phyloP scores from a whole-genome alignment of 1,140 invertebrate genomes.

The Pectinophora gossypiella region DNA sequence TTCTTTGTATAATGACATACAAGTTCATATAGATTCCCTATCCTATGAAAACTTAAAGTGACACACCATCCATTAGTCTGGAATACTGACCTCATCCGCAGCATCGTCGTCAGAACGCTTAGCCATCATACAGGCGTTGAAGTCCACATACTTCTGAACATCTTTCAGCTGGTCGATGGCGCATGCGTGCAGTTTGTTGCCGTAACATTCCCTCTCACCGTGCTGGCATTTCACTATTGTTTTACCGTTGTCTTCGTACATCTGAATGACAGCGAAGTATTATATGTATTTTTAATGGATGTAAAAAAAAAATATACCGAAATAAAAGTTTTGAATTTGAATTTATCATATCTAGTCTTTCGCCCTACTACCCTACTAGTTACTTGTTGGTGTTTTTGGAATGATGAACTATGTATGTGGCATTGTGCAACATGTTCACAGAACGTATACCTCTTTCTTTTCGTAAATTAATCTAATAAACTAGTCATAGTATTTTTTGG shows the following conservation, averaged over 20 bases:
- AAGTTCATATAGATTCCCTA: too few species aligned
- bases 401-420: background rate
- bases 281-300: background rate
- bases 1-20: too few species aligned
- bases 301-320: background rate
- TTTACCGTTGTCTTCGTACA: background rate
- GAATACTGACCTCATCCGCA: background rate
- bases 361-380: background rate
- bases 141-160: background rate
- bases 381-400: background rate
- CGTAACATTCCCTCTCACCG: background rate
- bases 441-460: background rate
- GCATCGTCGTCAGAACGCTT: background rate
- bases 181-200: background rate
- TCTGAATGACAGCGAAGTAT: background rate
- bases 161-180: background rate
- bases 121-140: background rate
- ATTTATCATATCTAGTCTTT: background rate
- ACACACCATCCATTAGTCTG: too few species aligned
- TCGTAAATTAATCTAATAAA: too few species aligned
- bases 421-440: background rate
- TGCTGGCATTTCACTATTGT: background rate
- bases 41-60: too few species aligned
- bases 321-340: background rate
- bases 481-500: too few species aligned